Percentiles rank a stretch among this genome's conserved stretches.
phyloP scores from a whole-genome alignment of 2,113 vertebrate genomes.

The Triplophysa dalaica region DNA sequence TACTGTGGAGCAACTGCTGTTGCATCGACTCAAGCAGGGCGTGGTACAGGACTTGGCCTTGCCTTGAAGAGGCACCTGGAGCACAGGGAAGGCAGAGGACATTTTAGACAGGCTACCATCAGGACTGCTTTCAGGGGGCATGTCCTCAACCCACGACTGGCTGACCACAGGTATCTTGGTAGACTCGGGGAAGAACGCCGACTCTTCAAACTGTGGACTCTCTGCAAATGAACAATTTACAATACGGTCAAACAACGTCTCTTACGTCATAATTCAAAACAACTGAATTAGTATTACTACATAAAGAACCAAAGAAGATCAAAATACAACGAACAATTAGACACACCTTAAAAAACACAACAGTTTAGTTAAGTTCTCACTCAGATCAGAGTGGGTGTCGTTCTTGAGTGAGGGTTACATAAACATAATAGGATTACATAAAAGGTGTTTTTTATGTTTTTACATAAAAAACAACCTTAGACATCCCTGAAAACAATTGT shows the following conservation, averaged over 20 bases:
- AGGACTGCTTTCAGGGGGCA: slow-evolving; percentile 47
- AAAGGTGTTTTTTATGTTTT: not conserved
- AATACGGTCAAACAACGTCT: not conserved
- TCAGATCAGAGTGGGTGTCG: not conserved
- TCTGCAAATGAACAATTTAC: slow-evolving; percentile 32
- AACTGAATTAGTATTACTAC: not conserved
- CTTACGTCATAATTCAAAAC: not conserved
- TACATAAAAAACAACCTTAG: slow-evolving; percentile 25
- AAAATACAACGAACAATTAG: not conserved
- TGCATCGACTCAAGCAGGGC: slow-evolving; percentile 83
- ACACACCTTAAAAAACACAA: slow-evolving; percentile 6
- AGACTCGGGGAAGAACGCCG: slow-evolving; percentile 30
- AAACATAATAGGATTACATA: slow-evolving; percentile 5
- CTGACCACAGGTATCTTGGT: slow-evolving; percentile 13
- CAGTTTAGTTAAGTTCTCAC: not conserved
- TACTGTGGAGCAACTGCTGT: slow-evolving; percentile 79
- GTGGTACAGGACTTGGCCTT: slow-evolving; percentile 69
- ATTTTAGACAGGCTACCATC: slow-evolving; percentile 66
- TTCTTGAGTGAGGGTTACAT: not conserved
- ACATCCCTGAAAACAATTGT: not conserved
- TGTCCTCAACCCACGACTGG: slow-evolving; percentile 34
- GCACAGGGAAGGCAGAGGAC: slow-evolving; percentile 74
- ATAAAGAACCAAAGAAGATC: not conserved
- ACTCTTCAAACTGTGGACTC: slow-evolving; percentile 41
- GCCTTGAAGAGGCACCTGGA: slow-evolving; percentile 72